These are phyloP conservation scores for Siniperca obscura DNA, from an alignment of 2,797 vertebrate genomes.

Conservation along the genomic window DNA sequence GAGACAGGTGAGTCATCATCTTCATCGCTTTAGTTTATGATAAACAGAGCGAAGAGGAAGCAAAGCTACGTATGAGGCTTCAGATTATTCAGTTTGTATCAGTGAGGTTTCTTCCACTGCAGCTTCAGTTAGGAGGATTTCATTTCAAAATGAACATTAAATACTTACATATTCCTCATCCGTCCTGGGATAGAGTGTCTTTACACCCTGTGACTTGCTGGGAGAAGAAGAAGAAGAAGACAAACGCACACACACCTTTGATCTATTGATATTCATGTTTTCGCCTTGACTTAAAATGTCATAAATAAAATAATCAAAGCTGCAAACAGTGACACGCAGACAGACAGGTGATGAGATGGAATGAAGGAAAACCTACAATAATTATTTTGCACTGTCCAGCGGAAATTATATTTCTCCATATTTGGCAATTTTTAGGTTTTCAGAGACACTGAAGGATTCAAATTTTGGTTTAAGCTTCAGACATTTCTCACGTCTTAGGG, in stretches of 20 bases:
- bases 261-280: slow-evolving; percentile 18
- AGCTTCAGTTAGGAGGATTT: neutral
- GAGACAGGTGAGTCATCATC: no score
- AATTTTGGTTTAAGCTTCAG: no score
- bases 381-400: neutral
- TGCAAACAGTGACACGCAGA: neutral
- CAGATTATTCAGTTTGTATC: neutral
- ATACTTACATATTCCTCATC: neutral
- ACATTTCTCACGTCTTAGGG: neutral
- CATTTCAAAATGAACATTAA: neutral
- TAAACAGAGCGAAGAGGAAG: neutral
- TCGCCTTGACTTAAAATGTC: slow-evolving; percentile 6
- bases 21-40: neutral
- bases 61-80: neutral
- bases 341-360: neutral
- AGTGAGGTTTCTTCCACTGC: neutral
- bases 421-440: neutral
- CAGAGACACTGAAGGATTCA: neutral
- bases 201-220: neutral
- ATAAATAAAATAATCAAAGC: slow-evolving; percentile 42
- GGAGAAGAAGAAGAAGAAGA: neutral
- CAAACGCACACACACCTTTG: neutral
- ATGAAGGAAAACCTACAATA: neutral
- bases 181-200: neutral
- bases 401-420: no score